A percentile compares a stretch with the other conserved stretches of the same genome.
These are phyloP conservation scores for Echeneis naucrates DNA, from an alignment of 2,797 vertebrate genomes.

Conservation along the genomic window DNA sequence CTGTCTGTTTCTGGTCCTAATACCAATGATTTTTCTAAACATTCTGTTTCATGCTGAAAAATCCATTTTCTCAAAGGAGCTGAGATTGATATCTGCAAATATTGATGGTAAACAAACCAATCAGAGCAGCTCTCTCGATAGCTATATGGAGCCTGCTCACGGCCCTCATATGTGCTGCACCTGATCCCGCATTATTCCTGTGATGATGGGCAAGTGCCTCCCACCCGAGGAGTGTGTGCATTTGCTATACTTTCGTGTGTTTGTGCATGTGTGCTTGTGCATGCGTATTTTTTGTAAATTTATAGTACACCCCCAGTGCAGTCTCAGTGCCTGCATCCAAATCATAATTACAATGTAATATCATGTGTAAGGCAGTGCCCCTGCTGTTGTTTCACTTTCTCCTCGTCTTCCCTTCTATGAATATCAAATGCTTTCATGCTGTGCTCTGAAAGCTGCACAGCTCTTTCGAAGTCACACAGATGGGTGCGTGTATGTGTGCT, in stretches of 20 bases:
- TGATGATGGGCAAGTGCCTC: constrained; percentile 57
- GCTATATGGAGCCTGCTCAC: constrained; percentile 52
- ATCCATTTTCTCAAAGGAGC: constrained; percentile 78
- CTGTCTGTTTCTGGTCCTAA: constrained; percentile 42
- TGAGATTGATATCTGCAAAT: constrained; percentile 77
- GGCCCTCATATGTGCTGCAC: constrained; percentile 52
- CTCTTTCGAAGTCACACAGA: constrained; percentile 77
- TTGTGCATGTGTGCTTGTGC: constrained; percentile 9
- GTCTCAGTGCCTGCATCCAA: constrained; percentile 76
- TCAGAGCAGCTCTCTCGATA: constrained; percentile 66
- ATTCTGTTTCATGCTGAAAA: constrained; percentile 75
- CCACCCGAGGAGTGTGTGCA: constrained; percentile 37
- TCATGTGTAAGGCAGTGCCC: constrained; percentile 78
- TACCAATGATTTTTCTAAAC: constrained; percentile 67
- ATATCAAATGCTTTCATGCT: constrained; percentile 87
- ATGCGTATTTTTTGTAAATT: constrained; percentile 49
- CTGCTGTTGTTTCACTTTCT: constrained; percentile 81
- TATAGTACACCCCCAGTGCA: constrained; percentile 56
- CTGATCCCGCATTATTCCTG: constrained; percentile 71
- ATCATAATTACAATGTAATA: constrained; percentile 87
- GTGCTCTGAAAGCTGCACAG: constrained; percentile 80
- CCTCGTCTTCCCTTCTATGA: constrained; percentile 83
- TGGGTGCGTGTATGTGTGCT: constrained; percentile 20
- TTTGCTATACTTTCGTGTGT: constrained; percentile 39
- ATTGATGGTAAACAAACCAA: constrained; percentile 81